Conservation (phyloP, 1,140 invertebrate species). For the Sesamia nonagrioides region DNA sequence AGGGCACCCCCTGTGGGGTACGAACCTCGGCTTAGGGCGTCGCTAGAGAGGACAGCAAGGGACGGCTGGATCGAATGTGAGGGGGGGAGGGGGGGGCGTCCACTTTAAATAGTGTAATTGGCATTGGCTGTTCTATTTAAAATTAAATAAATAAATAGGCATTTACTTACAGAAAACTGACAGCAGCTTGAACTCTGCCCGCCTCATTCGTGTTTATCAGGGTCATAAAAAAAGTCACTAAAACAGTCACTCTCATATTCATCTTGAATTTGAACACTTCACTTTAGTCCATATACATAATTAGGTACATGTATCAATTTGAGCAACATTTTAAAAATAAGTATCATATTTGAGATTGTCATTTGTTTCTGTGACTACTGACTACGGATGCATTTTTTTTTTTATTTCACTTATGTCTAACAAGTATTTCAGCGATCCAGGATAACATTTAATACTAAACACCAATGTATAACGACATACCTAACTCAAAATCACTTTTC, state of each 20-base stretch:
- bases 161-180: constrained; percentile 83
- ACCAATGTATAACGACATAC: too few species aligned
- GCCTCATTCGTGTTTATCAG: constrained; percentile 54
- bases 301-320: constrained; percentile 8
- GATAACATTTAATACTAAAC: too few species aligned
- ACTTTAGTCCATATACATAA: not conserved
- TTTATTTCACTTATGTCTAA: too few species aligned
- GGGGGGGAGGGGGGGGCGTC: too few species aligned
- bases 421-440: not conserved
- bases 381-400: not conserved
- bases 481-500: too few species aligned
- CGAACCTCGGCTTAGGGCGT: too few species aligned
- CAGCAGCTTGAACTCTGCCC: constrained; percentile 76
- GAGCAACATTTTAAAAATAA: constrained; percentile 22
- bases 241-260: constrained; percentile 8
- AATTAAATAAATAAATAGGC: too few species aligned
- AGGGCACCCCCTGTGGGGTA: too few species aligned
- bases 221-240: constrained; percentile 20
- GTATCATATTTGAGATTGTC: not conserved
- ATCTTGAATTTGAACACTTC: constrained; percentile 23
- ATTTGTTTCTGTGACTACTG: not conserved
- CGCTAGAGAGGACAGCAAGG: too few species aligned
- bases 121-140: not conserved
- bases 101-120: too few species aligned
- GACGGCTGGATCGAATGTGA: too few species aligned